Conservation (phyloP, 2,113 vertebrate species). For the Nycticebus coucang region DNA sequence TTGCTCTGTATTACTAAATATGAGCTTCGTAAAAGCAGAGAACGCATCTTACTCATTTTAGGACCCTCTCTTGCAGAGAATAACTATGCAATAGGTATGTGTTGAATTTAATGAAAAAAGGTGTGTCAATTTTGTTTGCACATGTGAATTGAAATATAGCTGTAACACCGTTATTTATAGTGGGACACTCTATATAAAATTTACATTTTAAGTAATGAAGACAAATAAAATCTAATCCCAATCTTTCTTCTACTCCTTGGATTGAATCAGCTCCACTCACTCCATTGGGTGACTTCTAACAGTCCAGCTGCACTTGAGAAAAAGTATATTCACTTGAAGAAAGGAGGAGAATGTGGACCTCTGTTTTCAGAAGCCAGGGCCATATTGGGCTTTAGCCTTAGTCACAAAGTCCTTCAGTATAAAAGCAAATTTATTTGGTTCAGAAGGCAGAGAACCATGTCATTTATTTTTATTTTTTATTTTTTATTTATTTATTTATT, state of each 20-base stretch:
- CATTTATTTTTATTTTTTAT: too few relatives aligned
- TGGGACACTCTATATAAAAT: neutral
- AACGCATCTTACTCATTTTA: neutral
- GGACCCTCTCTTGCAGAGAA: neutral
- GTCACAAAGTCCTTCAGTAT: neutral
- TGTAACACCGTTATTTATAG: neutral
- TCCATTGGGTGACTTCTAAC: neutral
- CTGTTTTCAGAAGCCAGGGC: neutral
- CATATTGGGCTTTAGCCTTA: neutral
- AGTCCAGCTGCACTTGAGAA: neutral
- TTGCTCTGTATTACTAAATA: neutral
- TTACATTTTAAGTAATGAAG: neutral
- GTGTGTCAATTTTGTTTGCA: slow-evolving; percentile 8
- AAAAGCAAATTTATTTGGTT: neutral
- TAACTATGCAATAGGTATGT: neutral
- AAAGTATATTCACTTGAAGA: neutral
- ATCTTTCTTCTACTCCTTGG: neutral
- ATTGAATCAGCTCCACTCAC: neutral
- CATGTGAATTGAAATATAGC: neutral
- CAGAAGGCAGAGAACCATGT: neutral
- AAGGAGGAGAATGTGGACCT: neutral
- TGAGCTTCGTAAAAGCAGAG: neutral
- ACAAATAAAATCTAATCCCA: neutral
- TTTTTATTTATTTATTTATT: too few relatives aligned
- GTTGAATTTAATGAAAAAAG: slow-evolving; percentile 10